Percentiles rank a stretch among this genome's conserved stretches.
Conservation (phyloP, 1,140 invertebrate genomes). For the Probaryconus sp. region DNA sequence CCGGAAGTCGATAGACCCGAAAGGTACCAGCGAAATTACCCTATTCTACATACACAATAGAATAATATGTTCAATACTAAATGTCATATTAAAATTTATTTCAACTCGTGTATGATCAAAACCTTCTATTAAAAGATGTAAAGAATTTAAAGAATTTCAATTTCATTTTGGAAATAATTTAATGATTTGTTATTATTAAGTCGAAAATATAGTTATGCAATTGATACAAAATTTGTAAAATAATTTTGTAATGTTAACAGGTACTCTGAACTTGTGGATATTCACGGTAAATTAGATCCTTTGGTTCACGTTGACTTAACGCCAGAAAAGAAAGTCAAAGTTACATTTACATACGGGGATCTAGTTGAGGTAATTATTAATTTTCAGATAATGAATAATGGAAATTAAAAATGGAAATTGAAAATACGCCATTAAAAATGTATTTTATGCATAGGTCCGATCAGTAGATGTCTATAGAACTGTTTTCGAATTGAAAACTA, state of each 20-base stretch:
- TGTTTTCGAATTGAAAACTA: conserved; percentile 87
- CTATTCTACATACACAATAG: conserved; percentile 2
- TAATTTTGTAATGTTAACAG: conserved; percentile 74
- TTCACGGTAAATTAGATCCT: conserved; percentile 92
- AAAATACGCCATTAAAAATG: conserved; percentile 4
- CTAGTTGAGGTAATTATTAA: conserved; percentile 80
- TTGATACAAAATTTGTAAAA: too few species aligned
- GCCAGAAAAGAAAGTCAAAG: conserved; percentile 91
- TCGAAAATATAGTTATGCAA: too few species aligned
- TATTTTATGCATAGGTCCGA: conserved; percentile 76
- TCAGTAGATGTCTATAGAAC: conserved; percentile 88
- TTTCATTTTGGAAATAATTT: not conserved
- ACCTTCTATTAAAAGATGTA: too few species aligned
- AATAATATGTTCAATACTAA: conserved; percentile 10
- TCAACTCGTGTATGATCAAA: too few species aligned
- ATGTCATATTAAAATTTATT: not conserved
- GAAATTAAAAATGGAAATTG: not conserved
- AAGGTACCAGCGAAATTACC: conserved; percentile 76
- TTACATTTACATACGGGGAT: conserved; percentile 88
- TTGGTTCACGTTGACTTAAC: conserved; percentile 90
- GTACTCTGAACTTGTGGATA: conserved; percentile 87
- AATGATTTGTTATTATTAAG: not conserved
- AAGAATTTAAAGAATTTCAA: too few species aligned
- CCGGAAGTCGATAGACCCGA: conserved; percentile 87
- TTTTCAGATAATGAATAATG: too few species aligned